These are phyloP conservation scores for Melopsittacus undulatus DNA, from an alignment of 2,797 vertebrate species.

Conservation along the genomic window DNA sequence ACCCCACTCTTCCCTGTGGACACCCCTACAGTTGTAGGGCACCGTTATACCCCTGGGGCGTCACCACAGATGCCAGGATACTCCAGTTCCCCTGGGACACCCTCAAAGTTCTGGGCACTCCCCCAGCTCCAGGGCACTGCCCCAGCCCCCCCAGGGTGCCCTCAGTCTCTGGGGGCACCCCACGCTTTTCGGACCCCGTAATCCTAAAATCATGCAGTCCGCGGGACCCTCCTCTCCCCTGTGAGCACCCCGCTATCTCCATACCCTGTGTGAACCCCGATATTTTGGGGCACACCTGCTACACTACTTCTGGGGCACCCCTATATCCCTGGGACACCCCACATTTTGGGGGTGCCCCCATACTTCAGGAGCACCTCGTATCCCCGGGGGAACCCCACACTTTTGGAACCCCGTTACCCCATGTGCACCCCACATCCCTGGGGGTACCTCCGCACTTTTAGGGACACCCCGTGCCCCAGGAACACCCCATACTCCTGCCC, in stretches of 20 bases:
- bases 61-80: neutral
- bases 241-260: neutral
- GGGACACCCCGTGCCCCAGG: neutral
- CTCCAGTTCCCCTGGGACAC: neutral
- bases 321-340: neutral
- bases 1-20: neutral
- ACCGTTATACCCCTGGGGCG: rapidly evolving
- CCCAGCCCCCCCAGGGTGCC: too few species aligned
- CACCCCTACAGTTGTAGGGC: neutral
- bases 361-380: rapidly evolving
- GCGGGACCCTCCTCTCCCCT: neutral
- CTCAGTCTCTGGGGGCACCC: neutral
- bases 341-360: too few species aligned
- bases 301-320: neutral
- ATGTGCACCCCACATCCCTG: too few species aligned
- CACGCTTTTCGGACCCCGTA: neutral
- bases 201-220: neutral
- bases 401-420: too few species aligned
- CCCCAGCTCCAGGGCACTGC: neutral
- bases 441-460: neutral
- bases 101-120: neutral
- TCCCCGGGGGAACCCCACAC: rapidly evolving
- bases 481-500: neutral
- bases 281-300: too few species aligned
- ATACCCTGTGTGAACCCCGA: neutral